A percentile compares a stretch with the other conserved stretches of the same genome.
These are phyloP conservation scores for Passer domesticus DNA, from an alignment of 2,113 vertebrate genomes.

Conservation along the genomic window DNA sequence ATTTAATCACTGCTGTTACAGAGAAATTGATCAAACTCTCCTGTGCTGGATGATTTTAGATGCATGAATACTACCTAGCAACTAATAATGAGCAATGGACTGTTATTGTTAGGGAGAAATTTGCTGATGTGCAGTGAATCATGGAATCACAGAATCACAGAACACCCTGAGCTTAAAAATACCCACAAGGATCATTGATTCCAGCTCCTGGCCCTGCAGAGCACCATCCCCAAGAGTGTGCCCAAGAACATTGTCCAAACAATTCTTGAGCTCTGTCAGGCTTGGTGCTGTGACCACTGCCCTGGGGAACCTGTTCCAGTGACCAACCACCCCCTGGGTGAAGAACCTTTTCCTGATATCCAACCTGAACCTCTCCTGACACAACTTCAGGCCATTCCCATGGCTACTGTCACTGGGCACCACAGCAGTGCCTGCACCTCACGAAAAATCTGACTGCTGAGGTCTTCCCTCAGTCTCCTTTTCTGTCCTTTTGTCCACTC, in stretches of 20 bases:
- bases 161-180: background rate
- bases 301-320: background rate
- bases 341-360: background rate
- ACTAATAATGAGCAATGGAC: slow-evolving; percentile 34
- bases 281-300: background rate
- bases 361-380: background rate
- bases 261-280: background rate
- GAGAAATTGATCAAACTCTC: slow-evolving; percentile 19
- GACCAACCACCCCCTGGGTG: accelerated
- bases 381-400: background rate
- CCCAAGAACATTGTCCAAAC: background rate
- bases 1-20: background rate
- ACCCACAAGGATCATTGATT: background rate
- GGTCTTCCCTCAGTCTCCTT: background rate
- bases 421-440: background rate
- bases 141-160: background rate
- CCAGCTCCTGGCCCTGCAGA: background rate
- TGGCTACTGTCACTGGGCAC: background rate
- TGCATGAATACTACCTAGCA: slow-evolving; percentile 14
- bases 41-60: slow-evolving; percentile 4
- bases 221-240: background rate
- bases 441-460: background rate
- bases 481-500: background rate
- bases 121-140: slow-evolving; percentile 6
- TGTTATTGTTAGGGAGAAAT: slow-evolving; percentile 21